Evolutionary conservation across 2,888 invertebrate genomes (phyloP).

Genomic region (Thymelicus sylvestris): DNA sequence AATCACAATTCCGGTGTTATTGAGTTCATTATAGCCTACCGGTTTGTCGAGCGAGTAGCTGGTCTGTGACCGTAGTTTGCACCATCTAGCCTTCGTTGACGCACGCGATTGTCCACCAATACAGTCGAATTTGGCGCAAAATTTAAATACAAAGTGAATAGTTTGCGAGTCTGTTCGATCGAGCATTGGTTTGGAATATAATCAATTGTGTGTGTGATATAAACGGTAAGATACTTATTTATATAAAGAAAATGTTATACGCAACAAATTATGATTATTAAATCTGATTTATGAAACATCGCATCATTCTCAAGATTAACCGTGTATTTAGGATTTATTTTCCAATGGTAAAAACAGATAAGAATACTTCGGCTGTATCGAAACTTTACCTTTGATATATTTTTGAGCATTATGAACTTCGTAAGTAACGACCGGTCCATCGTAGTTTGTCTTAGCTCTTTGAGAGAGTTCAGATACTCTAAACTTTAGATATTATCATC

Average conservation of each 20-base stretch:
- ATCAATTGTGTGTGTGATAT: slow-evolving; percentile 2
- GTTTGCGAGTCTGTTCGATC: slow-evolving; percentile 18
- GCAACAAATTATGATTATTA: no score
- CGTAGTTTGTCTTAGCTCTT: no score
- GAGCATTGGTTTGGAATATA: slow-evolving; percentile 6
- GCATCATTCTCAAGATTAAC: no score
- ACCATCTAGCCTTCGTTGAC: slow-evolving; percentile 47
- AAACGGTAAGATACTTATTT: slow-evolving; percentile 15
- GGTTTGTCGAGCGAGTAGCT: slow-evolving; percentile 51
- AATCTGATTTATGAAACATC: no score
- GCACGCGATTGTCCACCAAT: slow-evolving; percentile 45
- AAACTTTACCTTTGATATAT: neutral
- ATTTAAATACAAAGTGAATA: slow-evolving; percentile 34
- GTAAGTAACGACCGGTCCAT: neutral
- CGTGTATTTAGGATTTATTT: no score
- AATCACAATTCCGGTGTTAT: slow-evolving; percentile 24
- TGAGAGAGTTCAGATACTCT: no score
- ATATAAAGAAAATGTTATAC: neutral
- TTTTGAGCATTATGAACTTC: neutral
- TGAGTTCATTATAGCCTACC: slow-evolving; percentile 35
- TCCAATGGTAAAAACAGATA: no score
- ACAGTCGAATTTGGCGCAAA: slow-evolving; percentile 28
- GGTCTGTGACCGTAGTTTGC: slow-evolving; percentile 47
- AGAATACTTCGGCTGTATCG: no score
- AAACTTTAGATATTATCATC: no score